A percentile compares a stretch with the other conserved stretches of the same genome.
phyloP scores from a whole-genome alignment of 2,888 invertebrate species.

The Euphydryas editha region DNA sequence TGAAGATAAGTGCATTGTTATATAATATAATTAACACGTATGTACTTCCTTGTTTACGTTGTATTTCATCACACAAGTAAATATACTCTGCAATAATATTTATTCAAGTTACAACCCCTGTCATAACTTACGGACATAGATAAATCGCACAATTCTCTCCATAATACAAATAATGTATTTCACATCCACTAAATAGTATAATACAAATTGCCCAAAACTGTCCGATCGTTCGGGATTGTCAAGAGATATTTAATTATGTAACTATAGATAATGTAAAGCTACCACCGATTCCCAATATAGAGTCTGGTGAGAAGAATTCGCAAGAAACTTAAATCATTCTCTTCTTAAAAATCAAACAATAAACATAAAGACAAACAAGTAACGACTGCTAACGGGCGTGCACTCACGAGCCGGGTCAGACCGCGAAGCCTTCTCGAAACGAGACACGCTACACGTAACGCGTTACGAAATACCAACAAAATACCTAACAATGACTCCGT shows the following conservation, averaged over 20 bases:
- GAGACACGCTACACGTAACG: constrained; percentile 36
- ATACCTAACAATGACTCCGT: constrained; percentile 66
- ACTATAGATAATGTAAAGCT: too few species aligned
- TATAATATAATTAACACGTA: background rate
- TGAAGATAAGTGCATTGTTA: background rate
- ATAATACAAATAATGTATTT: background rate
- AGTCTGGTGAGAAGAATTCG: too few species aligned
- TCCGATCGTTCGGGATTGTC: background rate
- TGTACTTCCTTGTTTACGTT: background rate
- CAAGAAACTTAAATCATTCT: too few species aligned
- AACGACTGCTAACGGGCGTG: background rate
- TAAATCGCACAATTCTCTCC: background rate
- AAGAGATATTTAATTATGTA: constrained; percentile 9
- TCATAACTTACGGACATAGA: constrained; percentile 9
- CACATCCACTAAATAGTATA: background rate
- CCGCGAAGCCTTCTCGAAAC: constrained; percentile 20
- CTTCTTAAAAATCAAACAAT: too few species aligned
- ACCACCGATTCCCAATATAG: too few species aligned
- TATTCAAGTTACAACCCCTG: constrained; percentile 1
- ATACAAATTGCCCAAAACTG: background rate
- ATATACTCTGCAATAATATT: background rate
- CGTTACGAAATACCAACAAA: constrained; percentile 61
- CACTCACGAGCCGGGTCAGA: constrained; percentile 40
- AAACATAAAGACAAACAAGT: background rate
- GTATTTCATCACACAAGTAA: constrained; percentile 1